A percentile compares a stretch with the other conserved stretches of the same genome.
Conservation (phyloP, 2,888 invertebrate species). For the Slavum lentiscoides region DNA sequence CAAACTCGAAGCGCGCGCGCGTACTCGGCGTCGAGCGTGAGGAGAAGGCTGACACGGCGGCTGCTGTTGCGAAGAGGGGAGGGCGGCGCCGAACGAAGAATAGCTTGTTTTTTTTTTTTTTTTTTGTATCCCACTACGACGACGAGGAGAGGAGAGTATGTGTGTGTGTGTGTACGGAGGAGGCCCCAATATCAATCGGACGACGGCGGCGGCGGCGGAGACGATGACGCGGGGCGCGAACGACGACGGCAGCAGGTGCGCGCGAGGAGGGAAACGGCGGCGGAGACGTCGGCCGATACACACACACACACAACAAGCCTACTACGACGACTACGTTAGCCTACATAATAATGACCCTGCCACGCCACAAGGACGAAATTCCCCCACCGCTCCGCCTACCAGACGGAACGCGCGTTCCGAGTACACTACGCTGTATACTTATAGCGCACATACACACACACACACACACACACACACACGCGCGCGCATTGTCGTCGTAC, state of each 20-base stretch:
- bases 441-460: not conserved
- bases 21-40: not conserved
- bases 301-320: not conserved
- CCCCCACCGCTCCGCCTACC: not conserved
- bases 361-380: conserved; percentile 51
- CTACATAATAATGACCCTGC: conserved; percentile 52
- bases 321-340: conserved; percentile 45
- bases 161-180: not conserved
- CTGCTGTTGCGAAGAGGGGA: not conserved
- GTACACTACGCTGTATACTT: not conserved
- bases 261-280: not conserved
- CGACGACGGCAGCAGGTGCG: not conserved
- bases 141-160: too few species aligned
- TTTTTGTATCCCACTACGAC: too few species aligned
- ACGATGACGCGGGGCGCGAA: not conserved
- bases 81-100: not conserved
- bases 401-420: conserved; percentile 4
- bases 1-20: conserved; percentile 34
- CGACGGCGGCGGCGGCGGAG: too few species aligned
- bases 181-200: conserved; percentile 19
- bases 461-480: not conserved
- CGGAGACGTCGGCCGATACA: conserved; percentile 9
- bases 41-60: conserved; percentile 26
- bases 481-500: not conserved
- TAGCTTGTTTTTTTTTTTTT: not conserved